Conservation (phyloP, 2,113 vertebrate genomes). For the Mobula birostris region DNA sequence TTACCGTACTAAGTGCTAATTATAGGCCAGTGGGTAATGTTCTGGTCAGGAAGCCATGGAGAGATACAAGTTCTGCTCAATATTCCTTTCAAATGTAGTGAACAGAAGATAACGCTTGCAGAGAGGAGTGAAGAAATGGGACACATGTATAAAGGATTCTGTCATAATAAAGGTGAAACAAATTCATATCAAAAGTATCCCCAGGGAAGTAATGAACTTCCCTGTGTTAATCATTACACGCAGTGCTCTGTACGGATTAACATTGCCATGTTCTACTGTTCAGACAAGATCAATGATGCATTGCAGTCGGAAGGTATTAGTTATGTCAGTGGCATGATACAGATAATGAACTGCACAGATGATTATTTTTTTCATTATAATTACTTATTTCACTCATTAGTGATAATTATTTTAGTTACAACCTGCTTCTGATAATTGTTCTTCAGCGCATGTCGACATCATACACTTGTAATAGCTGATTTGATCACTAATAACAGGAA, state of each 20-base stretch:
- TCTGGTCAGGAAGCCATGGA: not conserved
- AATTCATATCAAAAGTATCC: not conserved
- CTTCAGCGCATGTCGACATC: not conserved
- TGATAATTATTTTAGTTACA: not conserved
- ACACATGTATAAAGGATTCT: not conserved
- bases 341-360: not conserved
- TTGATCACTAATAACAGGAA: not conserved
- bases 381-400: constrained; percentile 3
- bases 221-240: not conserved
- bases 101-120: not conserved
- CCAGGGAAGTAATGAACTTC: not conserved
- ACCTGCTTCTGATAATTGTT: not conserved
- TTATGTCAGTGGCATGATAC: not conserved
- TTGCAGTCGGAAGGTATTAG: not conserved
- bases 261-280: not conserved
- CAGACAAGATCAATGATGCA: not conserved
- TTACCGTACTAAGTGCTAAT: not conserved
- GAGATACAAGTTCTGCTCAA: not conserved
- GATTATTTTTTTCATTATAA: not conserved
- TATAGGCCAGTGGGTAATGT: not conserved
- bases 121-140: not conserved
- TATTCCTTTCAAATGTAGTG: not conserved
- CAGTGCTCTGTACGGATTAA: not conserved
- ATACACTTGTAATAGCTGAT: not conserved
- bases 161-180: not conserved